phyloP scores from a whole-genome alignment of 2,888 invertebrate genomes.

The Sericinus montela region DNA sequence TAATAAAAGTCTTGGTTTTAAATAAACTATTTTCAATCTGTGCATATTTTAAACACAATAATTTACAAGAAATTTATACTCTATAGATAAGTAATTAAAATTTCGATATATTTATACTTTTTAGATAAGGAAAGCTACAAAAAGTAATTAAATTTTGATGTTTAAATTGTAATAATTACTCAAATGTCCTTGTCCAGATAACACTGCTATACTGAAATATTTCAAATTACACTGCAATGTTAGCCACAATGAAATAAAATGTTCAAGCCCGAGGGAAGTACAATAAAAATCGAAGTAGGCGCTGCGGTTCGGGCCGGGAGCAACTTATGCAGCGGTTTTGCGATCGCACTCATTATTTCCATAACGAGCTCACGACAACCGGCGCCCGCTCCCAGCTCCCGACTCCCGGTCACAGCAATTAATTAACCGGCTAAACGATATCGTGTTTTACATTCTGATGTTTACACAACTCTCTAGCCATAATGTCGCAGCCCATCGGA shows the following conservation, averaged over 20 bases:
- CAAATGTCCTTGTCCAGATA: no score
- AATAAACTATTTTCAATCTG: no score
- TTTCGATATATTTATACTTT: no score
- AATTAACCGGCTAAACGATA: constrained; percentile 76
- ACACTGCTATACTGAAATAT: no score
- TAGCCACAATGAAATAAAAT: constrained; percentile 41
- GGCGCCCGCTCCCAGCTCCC: constrained; percentile 39
- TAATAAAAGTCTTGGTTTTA: no score
- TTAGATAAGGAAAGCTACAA: no score
- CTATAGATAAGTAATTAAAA: no score
- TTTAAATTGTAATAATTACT: no score
- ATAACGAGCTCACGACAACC: constrained; percentile 67
- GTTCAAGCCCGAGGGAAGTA: constrained; percentile 50
- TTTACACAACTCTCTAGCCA: constrained; percentile 73
- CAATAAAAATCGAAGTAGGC: constrained; percentile 50
- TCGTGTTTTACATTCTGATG: constrained; percentile 75
- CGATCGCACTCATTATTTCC: constrained; percentile 70
- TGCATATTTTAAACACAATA: no score
- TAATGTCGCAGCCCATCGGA: constrained; percentile 65
- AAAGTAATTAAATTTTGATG: no score
- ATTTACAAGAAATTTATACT: no score
- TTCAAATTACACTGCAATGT: constrained; percentile 17
- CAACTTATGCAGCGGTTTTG: constrained; percentile 53
- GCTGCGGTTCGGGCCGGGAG: constrained; percentile 31
- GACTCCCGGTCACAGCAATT: constrained; percentile 64